A percentile compares a stretch with the other conserved stretches of the same genome.
Evolutionary conservation across 2,797 vertebrate genomes (phyloP).

Genomic region (Myiothlypis chrysogaster): DNA sequence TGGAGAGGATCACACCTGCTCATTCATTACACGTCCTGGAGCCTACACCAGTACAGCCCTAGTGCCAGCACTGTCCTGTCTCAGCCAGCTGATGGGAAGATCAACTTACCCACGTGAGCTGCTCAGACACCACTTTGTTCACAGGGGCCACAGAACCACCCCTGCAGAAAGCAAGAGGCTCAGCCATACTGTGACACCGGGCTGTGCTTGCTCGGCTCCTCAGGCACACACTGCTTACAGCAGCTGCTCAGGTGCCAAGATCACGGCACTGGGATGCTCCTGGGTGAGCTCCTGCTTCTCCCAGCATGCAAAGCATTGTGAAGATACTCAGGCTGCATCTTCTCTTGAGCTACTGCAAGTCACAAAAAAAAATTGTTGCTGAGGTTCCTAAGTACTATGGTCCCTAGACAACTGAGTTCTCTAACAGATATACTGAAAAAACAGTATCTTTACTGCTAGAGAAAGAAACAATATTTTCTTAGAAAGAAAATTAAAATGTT

Average conservation of each 20-base stretch:
- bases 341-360: neutral
- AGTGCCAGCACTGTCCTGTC: neutral
- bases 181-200: neutral
- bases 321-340: neutral
- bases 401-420: neutral
- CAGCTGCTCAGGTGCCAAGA: neutral
- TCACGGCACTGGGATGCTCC: neutral
- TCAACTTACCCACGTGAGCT: neutral
- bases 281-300: neutral
- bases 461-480: slow-evolving; percentile 9
- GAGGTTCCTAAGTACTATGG: neutral
- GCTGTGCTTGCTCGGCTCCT: rapidly evolving
- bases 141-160: neutral
- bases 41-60: neutral
- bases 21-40: rapidly evolving
- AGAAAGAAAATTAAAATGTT: neutral
- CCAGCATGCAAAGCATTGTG: neutral
- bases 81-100: neutral
- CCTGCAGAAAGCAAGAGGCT: neutral
- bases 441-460: neutral
- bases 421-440: neutral
- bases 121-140: neutral
- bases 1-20: neutral
- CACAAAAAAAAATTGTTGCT: neutral
- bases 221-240: neutral